phyloP scores from a whole-genome alignment of 1,140 invertebrate species.

The Anoplolepis gracilipes region DNA sequence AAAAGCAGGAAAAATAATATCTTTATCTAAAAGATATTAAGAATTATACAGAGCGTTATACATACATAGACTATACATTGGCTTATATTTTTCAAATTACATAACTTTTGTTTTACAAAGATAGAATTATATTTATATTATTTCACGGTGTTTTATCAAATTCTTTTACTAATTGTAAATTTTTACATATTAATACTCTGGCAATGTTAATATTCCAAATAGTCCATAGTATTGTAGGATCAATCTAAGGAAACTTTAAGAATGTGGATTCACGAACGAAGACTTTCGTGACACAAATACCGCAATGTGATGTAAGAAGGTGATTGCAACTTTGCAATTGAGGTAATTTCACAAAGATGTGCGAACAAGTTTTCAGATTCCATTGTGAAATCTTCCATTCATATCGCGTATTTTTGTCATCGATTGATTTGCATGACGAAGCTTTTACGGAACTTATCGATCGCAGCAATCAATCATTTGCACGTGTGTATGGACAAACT shows the following conservation, averaged over 20 bases:
- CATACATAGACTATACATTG: neutral
- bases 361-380: constrained; percentile 17
- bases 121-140: neutral
- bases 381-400: neutral
- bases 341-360: constrained; percentile 23
- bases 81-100: neutral
- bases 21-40: neutral
- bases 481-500: neutral
- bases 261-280: constrained; percentile 26
- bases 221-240: neutral
- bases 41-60: neutral
- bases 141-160: no score
- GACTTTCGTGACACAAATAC: constrained; percentile 27
- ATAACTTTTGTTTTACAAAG: neutral
- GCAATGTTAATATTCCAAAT: neutral
- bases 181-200: neutral
- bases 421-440: neutral
- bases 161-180: no score
- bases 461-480: constrained; percentile 12
- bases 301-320: neutral
- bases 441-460: neutral
- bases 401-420: neutral
- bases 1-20: constrained; percentile 1
- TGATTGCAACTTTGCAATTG: constrained; percentile 11
- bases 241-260: neutral